Conservation (phyloP, 2,113 vertebrate species). For the Amphiprion ocellaris region DNA sequence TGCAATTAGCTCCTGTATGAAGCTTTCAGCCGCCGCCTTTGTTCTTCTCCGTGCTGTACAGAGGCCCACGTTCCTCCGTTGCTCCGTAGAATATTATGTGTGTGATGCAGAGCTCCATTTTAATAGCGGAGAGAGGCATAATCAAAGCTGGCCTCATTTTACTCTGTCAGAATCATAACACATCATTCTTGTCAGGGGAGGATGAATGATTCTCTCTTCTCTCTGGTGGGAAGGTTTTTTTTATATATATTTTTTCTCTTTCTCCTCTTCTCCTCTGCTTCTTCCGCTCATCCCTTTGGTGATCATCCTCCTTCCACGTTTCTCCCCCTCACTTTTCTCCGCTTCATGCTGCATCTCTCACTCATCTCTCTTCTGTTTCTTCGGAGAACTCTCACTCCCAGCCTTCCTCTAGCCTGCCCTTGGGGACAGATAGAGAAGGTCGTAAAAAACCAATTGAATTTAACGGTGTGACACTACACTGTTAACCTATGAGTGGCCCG, state of each 20-base stretch:
- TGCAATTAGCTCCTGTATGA: constrained; percentile 71
- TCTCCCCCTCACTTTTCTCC: constrained; percentile 16
- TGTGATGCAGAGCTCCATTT: constrained; percentile 67
- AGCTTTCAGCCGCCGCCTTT: constrained; percentile 63
- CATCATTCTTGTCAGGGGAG: constrained; percentile 26
- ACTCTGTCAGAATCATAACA: constrained; percentile 64
- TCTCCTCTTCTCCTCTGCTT: neutral
- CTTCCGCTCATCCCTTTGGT: constrained; percentile 18
- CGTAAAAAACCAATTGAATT: constrained; percentile 75
- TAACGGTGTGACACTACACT: constrained; percentile 58
- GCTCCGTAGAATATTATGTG: constrained; percentile 59
- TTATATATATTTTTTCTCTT: constrained; percentile 14
- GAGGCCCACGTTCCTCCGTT: constrained; percentile 42
- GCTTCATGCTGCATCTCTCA: constrained; percentile 11
- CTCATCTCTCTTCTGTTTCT: constrained; percentile 25
- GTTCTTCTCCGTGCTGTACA: constrained; percentile 49
- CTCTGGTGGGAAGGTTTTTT: constrained; percentile 30
- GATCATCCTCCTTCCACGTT: constrained; percentile 13
- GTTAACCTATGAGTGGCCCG: constrained; percentile 68
- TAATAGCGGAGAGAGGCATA: constrained; percentile 53
- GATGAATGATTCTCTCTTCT: constrained; percentile 46
- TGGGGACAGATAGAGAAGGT: constrained; percentile 59
- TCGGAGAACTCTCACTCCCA: constrained; percentile 23
- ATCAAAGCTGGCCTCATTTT: constrained; percentile 78
- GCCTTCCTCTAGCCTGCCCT: constrained; percentile 51